Conservation (phyloP, 1,140 invertebrate genomes). For the Bombus confusus region DNA sequence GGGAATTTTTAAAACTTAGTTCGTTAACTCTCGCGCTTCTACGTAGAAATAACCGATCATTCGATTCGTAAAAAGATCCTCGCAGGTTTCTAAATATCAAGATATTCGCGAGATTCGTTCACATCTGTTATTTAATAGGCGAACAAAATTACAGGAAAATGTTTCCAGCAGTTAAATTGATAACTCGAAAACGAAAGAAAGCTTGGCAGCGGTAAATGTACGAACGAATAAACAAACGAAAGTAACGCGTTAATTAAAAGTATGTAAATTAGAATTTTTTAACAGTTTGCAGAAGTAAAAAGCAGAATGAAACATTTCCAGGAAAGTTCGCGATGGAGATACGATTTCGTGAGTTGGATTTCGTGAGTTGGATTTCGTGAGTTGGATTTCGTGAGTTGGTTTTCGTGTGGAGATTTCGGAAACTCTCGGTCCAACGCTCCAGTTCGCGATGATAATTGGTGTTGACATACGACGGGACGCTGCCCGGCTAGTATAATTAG, state of each 20-base stretch:
- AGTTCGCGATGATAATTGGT: constrained; percentile 5
- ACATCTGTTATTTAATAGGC: background rate
- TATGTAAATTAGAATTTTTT: background rate
- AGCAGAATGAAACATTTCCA: background rate
- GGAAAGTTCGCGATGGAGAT: background rate
- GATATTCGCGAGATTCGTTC: too few relatives aligned
- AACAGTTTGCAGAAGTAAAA: background rate
- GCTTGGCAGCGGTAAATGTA: background rate
- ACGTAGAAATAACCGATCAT: too few relatives aligned
- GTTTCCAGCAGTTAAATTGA: too few relatives aligned
- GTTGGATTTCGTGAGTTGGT: too few relatives aligned
- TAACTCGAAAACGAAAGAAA: background rate
- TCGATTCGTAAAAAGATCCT: too few relatives aligned
- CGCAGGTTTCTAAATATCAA: too few relatives aligned
- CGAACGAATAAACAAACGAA: background rate
- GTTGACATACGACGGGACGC: background rate
- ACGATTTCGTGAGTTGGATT: too few relatives aligned
- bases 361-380: too few relatives aligned
- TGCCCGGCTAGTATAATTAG: constrained; percentile 12
- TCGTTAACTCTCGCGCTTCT: too few relatives aligned
- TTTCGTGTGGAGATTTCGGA: background rate
- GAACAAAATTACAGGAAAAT: too few relatives aligned
- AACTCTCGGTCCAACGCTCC: background rate
- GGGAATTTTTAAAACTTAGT: too few relatives aligned
- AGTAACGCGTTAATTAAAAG: background rate